These are phyloP conservation scores for Sebastes alutus DNA, from an alignment of 2,797 vertebrate genomes.

Conservation along the genomic window DNA sequence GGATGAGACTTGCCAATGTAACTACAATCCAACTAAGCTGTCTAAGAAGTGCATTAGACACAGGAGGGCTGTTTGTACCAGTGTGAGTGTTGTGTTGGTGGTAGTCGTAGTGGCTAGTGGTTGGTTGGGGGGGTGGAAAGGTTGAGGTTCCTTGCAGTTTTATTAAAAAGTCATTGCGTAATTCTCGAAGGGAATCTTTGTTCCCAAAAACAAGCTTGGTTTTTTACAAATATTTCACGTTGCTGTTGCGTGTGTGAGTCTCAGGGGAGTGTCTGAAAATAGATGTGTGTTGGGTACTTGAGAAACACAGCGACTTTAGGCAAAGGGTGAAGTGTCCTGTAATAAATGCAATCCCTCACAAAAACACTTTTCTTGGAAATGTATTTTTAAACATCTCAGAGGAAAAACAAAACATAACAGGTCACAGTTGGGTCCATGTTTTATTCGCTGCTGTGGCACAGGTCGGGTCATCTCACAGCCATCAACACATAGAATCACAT, in stretches of 20 bases:
- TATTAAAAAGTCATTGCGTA: conserved; percentile 47
- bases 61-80: conserved; percentile 7
- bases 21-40: conserved; percentile 57
- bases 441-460: not conserved
- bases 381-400: conserved; percentile 16
- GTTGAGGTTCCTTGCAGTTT: conserved; percentile 27
- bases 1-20: conserved; percentile 59
- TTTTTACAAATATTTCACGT: conserved; percentile 23
- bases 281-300: conserved; percentile 5
- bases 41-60: conserved; percentile 60
- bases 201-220: conserved; percentile 30
- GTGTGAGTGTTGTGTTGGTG: conserved; percentile 23
- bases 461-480: conserved; percentile 7
- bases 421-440: not conserved
- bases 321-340: conserved; percentile 40
- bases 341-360: not conserved
- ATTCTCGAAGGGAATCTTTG: conserved; percentile 49
- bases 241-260: conserved; percentile 35
- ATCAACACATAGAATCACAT: not conserved
- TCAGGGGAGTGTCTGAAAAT: conserved; percentile 47
- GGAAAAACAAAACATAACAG: conserved; percentile 4
- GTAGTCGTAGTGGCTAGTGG: conserved; percentile 9
- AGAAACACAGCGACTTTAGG: conserved; percentile 29
- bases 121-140: not conserved
- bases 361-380: conserved; percentile 10